A percentile compares a stretch with the other conserved stretches of the same genome.
Conservation (phyloP, 2,888 invertebrate species). For the Cephus sareptanus region DNA sequence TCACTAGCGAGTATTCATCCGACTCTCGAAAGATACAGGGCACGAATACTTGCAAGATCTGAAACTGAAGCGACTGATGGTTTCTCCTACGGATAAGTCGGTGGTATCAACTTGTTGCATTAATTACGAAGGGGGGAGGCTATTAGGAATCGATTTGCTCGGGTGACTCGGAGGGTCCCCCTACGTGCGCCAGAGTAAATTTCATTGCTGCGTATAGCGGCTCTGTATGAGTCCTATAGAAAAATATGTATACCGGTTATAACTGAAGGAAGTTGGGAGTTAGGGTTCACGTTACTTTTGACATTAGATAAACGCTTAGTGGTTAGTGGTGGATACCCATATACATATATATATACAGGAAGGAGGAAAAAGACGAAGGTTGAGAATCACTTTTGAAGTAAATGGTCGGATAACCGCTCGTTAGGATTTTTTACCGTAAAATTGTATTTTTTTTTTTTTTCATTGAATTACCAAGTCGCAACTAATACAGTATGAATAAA, state of each 20-base stretch:
- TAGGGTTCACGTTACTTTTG: too few relatives aligned
- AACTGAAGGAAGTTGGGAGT: too few relatives aligned
- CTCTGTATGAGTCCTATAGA: neutral
- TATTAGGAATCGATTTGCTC: conserved; percentile 64
- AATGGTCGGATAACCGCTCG: neutral
- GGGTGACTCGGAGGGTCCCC: conserved; percentile 27
- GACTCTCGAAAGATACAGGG: neutral
- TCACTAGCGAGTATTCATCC: neutral
- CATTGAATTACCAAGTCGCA: neutral
- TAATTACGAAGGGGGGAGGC: conserved; percentile 61
- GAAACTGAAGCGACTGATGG: neutral
- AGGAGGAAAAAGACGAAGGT: neutral
- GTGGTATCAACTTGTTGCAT: conserved; percentile 66
- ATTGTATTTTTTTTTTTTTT: neutral
- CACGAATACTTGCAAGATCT: neutral
- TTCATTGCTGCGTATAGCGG: neutral
- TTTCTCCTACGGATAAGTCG: conserved; percentile 53
- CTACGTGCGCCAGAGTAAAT: neutral
- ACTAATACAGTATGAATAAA: conserved; percentile 2
- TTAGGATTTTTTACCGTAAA: neutral
- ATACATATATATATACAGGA: neutral
- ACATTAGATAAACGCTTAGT: too few relatives aligned
- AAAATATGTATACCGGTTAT: neutral
- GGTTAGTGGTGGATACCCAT: too few relatives aligned
- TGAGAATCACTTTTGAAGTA: neutral